phyloP scores from a whole-genome alignment of 2,888 invertebrate genomes.

The Melanostoma scalare region DNA sequence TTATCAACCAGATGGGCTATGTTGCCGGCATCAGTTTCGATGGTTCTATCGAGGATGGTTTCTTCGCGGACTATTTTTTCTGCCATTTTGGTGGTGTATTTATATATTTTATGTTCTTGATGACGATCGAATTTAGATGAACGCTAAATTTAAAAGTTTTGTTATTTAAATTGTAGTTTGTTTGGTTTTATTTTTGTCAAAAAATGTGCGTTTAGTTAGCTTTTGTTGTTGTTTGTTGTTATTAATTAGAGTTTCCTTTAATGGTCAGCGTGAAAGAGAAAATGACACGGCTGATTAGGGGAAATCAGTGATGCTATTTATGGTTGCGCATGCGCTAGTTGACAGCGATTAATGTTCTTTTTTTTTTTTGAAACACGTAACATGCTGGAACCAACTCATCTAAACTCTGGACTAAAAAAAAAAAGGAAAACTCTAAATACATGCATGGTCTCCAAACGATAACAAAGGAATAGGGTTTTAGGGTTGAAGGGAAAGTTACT shows the following conservation, averaged over 20 bases:
- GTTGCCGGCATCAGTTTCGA: conserved; percentile 75
- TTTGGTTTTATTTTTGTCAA: conserved; percentile 1
- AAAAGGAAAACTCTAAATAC: conserved; percentile 5
- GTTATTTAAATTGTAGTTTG: conserved; percentile 15
- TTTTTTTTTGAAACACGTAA: conserved; percentile 22
- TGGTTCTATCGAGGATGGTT: conserved; percentile 72
- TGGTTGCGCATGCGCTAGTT: conserved; percentile 21
- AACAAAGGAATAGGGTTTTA: background rate
- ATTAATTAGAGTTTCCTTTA: conserved; percentile 61
- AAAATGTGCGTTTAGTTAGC: conserved; percentile 21
- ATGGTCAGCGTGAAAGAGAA: conserved; percentile 63
- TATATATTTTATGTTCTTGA: background rate
- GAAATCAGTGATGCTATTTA: background rate
- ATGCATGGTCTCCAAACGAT: conserved; percentile 29
- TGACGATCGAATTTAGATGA: conserved; percentile 1
- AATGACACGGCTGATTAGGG: conserved; percentile 29
- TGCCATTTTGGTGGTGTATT: conserved; percentile 28
- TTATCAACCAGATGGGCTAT: conserved; percentile 70
- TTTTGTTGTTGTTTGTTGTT: conserved; percentile 54
- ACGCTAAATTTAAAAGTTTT: conserved; percentile 51
- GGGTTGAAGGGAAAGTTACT: too few species aligned
- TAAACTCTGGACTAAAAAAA: background rate
- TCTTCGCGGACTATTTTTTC: conserved; percentile 72
- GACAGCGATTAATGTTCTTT: background rate
- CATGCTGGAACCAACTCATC: conserved; percentile 44